phyloP scores from a whole-genome alignment of 2,113 vertebrate species.

The Gracilinanus agilis region DNA sequence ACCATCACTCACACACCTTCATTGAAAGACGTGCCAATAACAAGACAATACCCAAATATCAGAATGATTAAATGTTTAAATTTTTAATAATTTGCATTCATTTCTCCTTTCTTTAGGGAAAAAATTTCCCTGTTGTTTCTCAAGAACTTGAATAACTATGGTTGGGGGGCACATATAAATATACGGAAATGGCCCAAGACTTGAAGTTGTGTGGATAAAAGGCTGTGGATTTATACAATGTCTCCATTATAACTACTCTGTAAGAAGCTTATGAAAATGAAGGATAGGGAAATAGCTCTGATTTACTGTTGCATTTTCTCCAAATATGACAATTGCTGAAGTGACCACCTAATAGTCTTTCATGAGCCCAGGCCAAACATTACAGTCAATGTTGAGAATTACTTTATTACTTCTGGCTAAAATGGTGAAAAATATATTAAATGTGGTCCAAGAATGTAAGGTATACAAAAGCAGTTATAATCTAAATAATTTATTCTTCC shows the following conservation, averaged over 20 bases:
- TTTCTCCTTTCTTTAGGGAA: slow-evolving; percentile 60
- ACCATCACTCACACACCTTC: slow-evolving; percentile 23
- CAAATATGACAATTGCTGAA: background rate
- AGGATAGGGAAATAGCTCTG: background rate
- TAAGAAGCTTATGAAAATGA: background rate
- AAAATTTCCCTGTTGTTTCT: slow-evolving; percentile 38
- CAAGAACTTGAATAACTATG: slow-evolving; percentile 10
- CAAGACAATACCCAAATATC: slow-evolving; percentile 50
- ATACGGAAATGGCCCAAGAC: background rate
- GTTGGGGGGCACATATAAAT: background rate
- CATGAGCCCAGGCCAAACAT: background rate
- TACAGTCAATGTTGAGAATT: background rate
- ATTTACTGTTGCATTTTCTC: background rate
- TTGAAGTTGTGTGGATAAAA: background rate
- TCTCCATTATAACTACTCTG: background rate
- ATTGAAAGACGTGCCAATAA: slow-evolving; percentile 54
- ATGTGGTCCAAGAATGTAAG: background rate
- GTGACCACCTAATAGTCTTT: background rate
- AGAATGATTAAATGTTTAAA: slow-evolving; percentile 47
- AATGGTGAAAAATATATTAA: slow-evolving; percentile 21
- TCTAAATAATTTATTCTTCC: background rate
- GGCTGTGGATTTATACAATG: background rate
- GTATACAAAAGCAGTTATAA: background rate
- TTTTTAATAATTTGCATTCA: slow-evolving; percentile 48
- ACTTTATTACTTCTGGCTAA: slow-evolving; percentile 30